These are phyloP conservation scores for Tangara arthus DNA, from an alignment of 2,797 vertebrate genomes.

Conservation along the genomic window DNA sequence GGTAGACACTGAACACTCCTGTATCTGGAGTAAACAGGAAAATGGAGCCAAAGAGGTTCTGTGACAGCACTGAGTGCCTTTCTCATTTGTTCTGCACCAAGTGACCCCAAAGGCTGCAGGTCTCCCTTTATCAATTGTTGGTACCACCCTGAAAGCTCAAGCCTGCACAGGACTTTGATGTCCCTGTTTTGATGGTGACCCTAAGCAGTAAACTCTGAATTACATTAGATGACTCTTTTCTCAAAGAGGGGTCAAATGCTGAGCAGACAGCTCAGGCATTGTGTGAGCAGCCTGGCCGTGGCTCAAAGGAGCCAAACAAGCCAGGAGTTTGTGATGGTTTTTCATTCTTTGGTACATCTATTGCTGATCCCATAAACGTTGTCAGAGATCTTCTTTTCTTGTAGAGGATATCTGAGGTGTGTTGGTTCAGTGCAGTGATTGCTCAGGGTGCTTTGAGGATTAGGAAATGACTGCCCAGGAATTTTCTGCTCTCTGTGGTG, in stretches of 20 bases:
- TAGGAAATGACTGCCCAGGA: fast-evolving
- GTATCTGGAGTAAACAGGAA: background rate
- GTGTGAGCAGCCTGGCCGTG: background rate
- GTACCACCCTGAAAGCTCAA: background rate
- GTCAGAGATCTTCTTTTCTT: fast-evolving
- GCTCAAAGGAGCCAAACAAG: background rate
- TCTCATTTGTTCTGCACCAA: background rate
- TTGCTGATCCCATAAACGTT: fast-evolving
- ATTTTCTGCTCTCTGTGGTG: background rate
- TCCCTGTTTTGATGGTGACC: background rate
- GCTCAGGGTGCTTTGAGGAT: background rate
- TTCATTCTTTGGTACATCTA: background rate
- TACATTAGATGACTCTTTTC: background rate
- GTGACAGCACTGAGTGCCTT: background rate
- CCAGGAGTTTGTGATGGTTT: background rate
- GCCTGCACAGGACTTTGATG: background rate
- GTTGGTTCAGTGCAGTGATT: background rate
- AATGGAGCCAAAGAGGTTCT: background rate
- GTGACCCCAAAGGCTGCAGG: background rate
- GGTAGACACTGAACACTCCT: background rate
- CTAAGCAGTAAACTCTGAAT: background rate
- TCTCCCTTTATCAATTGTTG: background rate
- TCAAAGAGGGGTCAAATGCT: background rate
- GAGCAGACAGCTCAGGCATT: background rate
- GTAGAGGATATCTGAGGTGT: background rate